Conservation (phyloP, 1,140 invertebrate species). For the Goniozus legneri region DNA sequence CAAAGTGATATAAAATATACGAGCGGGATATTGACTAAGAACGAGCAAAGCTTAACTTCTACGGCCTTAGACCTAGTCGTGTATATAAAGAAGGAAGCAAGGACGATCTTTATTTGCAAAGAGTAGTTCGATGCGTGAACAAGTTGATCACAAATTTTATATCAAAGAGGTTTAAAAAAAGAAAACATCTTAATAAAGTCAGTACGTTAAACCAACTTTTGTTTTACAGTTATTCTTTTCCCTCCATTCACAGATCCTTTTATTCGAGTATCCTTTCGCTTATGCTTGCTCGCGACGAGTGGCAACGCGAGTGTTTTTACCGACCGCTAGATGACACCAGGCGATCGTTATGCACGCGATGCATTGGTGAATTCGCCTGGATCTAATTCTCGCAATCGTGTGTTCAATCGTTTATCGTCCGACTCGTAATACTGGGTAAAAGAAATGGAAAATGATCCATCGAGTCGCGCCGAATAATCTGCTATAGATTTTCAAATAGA, state of each 20-base stretch:
- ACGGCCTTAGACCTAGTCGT: conserved; percentile 54
- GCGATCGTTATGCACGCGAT: no score
- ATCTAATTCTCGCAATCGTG: no score
- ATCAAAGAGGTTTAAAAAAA: conserved; percentile 51
- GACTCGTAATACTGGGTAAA: no score
- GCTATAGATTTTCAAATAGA: no score
- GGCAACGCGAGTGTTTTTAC: no score
- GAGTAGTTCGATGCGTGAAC: conserved; percentile 50
- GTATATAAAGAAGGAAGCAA: conserved; percentile 45
- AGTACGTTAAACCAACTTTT: conserved; percentile 43
- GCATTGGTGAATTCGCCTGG: no score
- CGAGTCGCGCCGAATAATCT: no score
- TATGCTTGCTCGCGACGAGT: no score
- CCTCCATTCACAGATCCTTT: not conserved
- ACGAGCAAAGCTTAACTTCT: conserved; percentile 26
- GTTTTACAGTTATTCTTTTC: not conserved
- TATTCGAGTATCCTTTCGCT: not conserved
- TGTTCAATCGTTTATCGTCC: no score
- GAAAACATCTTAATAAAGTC: conserved; percentile 53
- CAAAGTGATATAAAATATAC: not conserved
- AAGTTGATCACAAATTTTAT: conserved; percentile 55
- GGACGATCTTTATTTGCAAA: conserved; percentile 43
- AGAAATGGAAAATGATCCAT: no score
- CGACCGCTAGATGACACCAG: no score
- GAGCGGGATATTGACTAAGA: conserved; percentile 1